phyloP scores from a whole-genome alignment of 2,797 vertebrate species.

The Trematomus bernacchii region DNA sequence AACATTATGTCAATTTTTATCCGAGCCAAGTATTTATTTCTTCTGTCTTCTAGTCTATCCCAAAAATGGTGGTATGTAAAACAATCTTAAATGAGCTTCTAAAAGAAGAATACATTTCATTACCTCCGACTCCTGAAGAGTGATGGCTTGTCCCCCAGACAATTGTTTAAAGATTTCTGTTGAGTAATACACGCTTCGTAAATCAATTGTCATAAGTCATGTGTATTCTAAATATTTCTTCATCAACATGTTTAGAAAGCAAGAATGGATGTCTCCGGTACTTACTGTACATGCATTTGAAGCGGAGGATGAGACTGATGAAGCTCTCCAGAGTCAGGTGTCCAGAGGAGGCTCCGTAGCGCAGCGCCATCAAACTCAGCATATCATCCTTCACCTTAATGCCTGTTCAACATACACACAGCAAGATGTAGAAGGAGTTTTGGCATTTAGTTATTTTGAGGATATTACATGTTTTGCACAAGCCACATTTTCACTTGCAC shows the following conservation, averaged over 20 bases:
- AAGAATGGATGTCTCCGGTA: background rate
- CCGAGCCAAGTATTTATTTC: background rate
- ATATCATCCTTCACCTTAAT: constrained; percentile 53
- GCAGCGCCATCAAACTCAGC: constrained; percentile 81
- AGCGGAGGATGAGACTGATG: constrained; percentile 85
- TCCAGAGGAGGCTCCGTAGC: constrained; percentile 80
- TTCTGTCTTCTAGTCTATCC: background rate
- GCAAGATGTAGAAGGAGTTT: background rate
- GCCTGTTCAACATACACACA: constrained; percentile 69
- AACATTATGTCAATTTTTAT: background rate
- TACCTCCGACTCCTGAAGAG: constrained; percentile 71
- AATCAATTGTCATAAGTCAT: background rate
- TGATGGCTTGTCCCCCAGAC: constrained; percentile 61
- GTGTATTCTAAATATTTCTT: background rate
- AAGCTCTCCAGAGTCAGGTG: constrained; percentile 88
- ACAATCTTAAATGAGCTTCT: background rate
- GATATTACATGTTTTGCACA: background rate
- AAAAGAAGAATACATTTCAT: background rate
- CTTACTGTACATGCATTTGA: constrained; percentile 86
- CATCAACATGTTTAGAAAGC: background rate
- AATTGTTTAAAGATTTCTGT: constrained; percentile 80
- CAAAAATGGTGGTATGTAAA: background rate
- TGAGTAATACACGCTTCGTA: constrained; percentile 18
- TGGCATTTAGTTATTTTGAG: background rate
- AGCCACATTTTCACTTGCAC: background rate